Evolutionary conservation across 2,113 vertebrate genomes (phyloP), one percentile per base, ranked within the genome.

Genomic region (Siniperca chuatsi): DNA sequence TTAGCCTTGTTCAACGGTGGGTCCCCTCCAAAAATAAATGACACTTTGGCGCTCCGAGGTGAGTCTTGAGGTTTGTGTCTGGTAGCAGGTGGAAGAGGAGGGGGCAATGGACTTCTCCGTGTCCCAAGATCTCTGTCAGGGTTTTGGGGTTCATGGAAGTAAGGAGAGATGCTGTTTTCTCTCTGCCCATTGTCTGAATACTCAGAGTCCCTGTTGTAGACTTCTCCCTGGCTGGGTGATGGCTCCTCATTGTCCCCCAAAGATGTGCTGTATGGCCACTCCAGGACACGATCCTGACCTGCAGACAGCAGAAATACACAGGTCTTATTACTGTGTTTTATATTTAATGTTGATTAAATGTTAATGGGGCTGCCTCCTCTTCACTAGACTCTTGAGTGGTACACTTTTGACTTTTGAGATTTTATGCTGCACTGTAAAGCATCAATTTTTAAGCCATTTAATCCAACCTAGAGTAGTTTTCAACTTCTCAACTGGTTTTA

Each of bases 1-100:
- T 96, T 96, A 3, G 97, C 92, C 81, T 87, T 96, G 86, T 97
- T 97, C 90, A 97, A 92, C 61, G 93, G 95, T 18, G 97, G 97
- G 89, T 98, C 96, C 79, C 97, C 97, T 85, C 97, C 97, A 89
- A 99, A 99, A 87, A 99, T 99, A 90, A 99, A 99, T 69, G 98
- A 99, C 90, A 99, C 98, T 95, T 99, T 99, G 82, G 98, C 96
- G 91, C 96, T 98, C 62, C 98, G 95, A 9, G 98, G 97, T 66
- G 97, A 98, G 87, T 97, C 97, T 90, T 99, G 97, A 88, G 96
- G 94, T 96, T 96, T 97, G 91, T 96, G 97, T 90, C 97, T 96
- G 83, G 97, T 96, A 68, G 97, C 90, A 0, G 96, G 96, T 55
- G 97, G 84, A 48, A 97, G 92, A 71, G 97, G 95, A 81, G 96